Percentiles rank a stretch among this genome's conserved stretches.
Conservation (phyloP, 2,797 vertebrate species). For the Spheniscus humboldti region DNA sequence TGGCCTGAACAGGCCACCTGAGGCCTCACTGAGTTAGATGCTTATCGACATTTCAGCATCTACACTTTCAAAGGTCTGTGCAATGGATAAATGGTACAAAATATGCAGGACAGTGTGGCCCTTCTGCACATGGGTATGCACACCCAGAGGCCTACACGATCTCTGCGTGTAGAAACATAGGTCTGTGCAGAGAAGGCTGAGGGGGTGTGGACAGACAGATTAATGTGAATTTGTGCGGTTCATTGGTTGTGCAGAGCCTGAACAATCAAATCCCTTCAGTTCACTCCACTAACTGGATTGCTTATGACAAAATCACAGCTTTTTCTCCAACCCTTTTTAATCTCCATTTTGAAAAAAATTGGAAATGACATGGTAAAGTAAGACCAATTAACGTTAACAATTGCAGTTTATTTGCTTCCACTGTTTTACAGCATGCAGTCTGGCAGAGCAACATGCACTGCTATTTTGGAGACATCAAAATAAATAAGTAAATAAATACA, state of each 20-base stretch:
- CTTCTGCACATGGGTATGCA: background rate
- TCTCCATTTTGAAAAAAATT: slow-evolving; percentile 56
- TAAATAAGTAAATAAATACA: slow-evolving; percentile 46
- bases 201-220: slow-evolving; percentile 12
- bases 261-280: slow-evolving; percentile 37
- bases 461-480: slow-evolving; percentile 60
- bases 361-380: slow-evolving; percentile 56
- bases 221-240: slow-evolving; percentile 29
- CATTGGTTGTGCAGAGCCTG: background rate
- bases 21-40: fast-evolving
- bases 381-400: slow-evolving; percentile 60
- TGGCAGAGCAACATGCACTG: background rate
- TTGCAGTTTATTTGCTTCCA: slow-evolving; percentile 42
- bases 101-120: fast-evolving
- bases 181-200: background rate
- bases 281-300: slow-evolving; percentile 32
- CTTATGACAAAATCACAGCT: slow-evolving; percentile 60
- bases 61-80: background rate
- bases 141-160: fast-evolving
- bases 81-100: background rate
- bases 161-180: fast-evolving
- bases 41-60: background rate
- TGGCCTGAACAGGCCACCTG: background rate
- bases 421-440: slow-evolving; percentile 24
- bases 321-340: slow-evolving; percentile 47